Conservation (phyloP, 2,797 vertebrate species). For the Acrocephalus scirpaceus region DNA sequence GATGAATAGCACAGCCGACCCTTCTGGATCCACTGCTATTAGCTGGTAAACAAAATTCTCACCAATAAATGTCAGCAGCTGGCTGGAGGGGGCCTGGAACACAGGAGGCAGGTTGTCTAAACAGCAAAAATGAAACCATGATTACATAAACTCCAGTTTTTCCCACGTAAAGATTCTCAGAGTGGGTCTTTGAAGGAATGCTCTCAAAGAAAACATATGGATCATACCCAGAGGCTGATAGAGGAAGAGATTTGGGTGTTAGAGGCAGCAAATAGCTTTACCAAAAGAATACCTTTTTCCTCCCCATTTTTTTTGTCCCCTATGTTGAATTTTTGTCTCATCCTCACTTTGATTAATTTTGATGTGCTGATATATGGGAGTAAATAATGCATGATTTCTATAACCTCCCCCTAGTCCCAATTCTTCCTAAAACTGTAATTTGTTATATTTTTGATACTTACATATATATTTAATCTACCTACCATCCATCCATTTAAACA, state of each 20-base stretch:
- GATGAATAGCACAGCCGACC: constrained; percentile 83
- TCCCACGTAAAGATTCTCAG: background rate
- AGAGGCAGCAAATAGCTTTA: background rate
- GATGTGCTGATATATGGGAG: background rate
- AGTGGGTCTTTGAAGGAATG: background rate
- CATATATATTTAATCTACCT: background rate
- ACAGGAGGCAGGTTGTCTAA: constrained; percentile 76
- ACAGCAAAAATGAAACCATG: constrained; percentile 45
- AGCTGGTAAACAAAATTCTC: constrained; percentile 89
- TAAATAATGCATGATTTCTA: background rate
- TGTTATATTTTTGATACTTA: background rate
- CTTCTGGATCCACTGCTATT: constrained; percentile 80
- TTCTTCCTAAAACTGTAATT: background rate
- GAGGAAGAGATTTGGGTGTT: background rate
- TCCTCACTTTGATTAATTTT: background rate
- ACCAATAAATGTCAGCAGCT: constrained; percentile 79
- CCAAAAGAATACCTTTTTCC: background rate
- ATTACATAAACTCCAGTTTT: constrained; percentile 26
- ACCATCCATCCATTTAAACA: background rate
- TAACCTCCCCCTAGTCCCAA: background rate
- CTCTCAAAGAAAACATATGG: background rate
- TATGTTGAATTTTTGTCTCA: background rate
- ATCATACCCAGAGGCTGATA: background rate
- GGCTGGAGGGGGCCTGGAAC: constrained; percentile 76
- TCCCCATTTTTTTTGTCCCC: background rate